Base-by-base conservation (phyloP, 2,113 vertebrate species). In the Asarcornis scutulata region DNA sequence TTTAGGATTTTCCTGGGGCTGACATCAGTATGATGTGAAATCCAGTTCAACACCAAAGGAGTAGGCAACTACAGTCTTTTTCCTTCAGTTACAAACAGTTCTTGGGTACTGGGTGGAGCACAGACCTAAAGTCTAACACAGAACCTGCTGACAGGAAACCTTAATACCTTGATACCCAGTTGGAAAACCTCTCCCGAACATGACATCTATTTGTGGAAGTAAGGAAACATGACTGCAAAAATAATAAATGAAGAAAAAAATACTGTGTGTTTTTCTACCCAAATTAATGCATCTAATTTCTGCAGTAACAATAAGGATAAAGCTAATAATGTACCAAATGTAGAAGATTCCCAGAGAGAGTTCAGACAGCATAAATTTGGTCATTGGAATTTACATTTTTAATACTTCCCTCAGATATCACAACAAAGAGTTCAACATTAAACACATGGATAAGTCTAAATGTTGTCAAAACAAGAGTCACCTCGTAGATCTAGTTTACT, bases 101-200 rank as follows among this genome's bases (percentile, higher is more conserved):
- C 7, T 14, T 20, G 23, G 11, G 6, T 75, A 13, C 31, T 14
- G 5, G 16, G 22, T n/a, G 20, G 2, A 60, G 9, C 38, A 17
- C 56, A 50, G 60, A 83, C 64, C 31, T 7, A 25, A 13, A 3
- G 4, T 7, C 87, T 71, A 55, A 17, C 17, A 36, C 12, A 69
- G 27, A 77, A 38, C 13, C 8, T n/a, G 18, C 72, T 40, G 44
- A 32, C 71, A 73, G 22, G 8, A 64, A 17, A 68, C 6, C 38
- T 62, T 40, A 21, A 4, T 40, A 62, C 27, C 16, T 8, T 1
- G 3, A 1, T 1, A 22, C 15, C 7, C 0, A 14, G 46, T 53
- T 23, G 25, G 21, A 29, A 72, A 67, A 13, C 17, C 13, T 53
- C 55, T 56, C 48, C n/a, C 29, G 72, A 62, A 68, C 10, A 79